Base-by-base conservation (phyloP, 2,797 vertebrate species). In the Sternarchorhynchus goeldii region DNA sequence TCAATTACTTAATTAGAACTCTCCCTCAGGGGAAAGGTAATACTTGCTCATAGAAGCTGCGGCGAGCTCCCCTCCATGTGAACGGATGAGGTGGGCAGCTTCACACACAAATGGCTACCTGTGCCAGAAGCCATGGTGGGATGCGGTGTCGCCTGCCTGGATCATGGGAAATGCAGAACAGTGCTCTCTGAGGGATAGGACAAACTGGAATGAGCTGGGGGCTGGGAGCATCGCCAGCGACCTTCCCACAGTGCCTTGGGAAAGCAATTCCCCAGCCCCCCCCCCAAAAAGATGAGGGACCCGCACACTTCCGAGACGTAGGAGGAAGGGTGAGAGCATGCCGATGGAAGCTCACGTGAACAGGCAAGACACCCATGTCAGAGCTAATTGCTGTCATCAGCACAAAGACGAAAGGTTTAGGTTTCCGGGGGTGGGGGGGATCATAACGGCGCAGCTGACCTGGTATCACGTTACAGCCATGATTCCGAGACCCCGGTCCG, bases 1-100 rank as follows among this genome's bases (percentile, higher is more conserved):
- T 94, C 93, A 94, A 93, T 94, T 93, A 93, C 91, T 91, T 94
- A 93, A 94, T 94, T 93, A 93, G 90, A 93, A 88, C 81, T 84
- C 87, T 93, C 93, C 92, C 92, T 89, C 87, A 85, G 92, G 92
- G 88, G 92, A 90, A 93, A 93, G 91, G 85, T 87, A 91, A 93
- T 93, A 92, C 91, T 89, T 73, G 82, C 86, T 86, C 86, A 74
- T 84, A 84, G 81, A 88, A 84, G 81, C 74, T 73, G 75, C 14
- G 2, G 79, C 89, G 87, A 88, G 87, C 90, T 87, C 85, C 87
- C 83, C 87, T 89, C 89, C 88, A 90, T 92, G 91, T 89, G 90
- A 91, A 92, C 88, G 83, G 88, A 88, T 87, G 87, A 59, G 79
- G 36, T 34, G 16, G 63, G 66, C 55, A 32, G 63, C 86, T 84